Evolutionary conservation across 2,113 vertebrate species (phyloP).

Genomic region (Polypterus bichir): DNA sequence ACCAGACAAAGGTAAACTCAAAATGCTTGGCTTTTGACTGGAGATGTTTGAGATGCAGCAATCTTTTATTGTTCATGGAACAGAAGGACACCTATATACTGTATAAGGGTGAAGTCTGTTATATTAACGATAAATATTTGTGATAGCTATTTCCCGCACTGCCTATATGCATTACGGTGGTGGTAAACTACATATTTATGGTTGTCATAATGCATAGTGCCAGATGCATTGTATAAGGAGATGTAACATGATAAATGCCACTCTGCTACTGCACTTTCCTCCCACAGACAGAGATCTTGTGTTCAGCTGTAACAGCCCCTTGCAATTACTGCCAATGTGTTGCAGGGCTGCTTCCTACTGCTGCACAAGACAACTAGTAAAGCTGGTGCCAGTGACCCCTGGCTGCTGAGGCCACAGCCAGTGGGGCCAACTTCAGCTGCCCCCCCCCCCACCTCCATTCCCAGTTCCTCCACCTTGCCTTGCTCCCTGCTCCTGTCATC

Average conservation of each 20-base stretch:
- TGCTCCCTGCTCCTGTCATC: constrained; percentile 77
- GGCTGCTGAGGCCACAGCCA: constrained; percentile 30
- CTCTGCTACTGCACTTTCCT: constrained; percentile 22
- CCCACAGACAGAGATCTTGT: constrained; percentile 15
- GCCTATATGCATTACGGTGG: constrained; percentile 56
- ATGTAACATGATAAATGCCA: constrained; percentile 45
- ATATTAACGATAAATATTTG: constrained; percentile 37
- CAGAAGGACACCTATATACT: no score
- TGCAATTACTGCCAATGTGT: constrained; percentile 28
- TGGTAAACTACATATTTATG: constrained; percentile 54
- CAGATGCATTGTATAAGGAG: constrained; percentile 45
- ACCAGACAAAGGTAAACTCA: no score
- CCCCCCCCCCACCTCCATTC: constrained; percentile 31
- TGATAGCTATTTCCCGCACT: constrained; percentile 49
- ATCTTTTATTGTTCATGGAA: no score
- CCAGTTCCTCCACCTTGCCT: constrained; percentile 37
- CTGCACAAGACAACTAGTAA: constrained; percentile 16
- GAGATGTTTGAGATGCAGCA: no score
- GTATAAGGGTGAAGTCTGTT: constrained; percentile 10
- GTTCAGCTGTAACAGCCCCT: constrained; percentile 26
- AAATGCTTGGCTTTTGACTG: no score
- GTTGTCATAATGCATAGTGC: constrained; percentile 58
- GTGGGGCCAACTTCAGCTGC: constrained; percentile 31
- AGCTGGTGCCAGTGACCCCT: constrained; percentile 24
- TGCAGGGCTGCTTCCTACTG: constrained; percentile 19